Base-by-base conservation (phyloP, 2,797 vertebrate genomes). In the Graptemys geographica region DNA sequence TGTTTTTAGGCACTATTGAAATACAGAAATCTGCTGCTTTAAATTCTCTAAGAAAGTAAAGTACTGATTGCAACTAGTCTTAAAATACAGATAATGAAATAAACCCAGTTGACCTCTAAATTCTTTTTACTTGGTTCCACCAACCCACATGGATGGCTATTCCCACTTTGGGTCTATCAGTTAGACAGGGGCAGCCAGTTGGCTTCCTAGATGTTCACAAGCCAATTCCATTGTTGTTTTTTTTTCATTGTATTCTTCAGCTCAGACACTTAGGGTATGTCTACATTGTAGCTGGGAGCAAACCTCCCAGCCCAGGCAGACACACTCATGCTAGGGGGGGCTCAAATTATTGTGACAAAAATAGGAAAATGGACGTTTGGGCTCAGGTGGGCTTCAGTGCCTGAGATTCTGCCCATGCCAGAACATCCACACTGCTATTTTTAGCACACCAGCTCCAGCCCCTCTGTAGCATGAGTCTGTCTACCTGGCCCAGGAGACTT, bases 11-110 rank as follows among this genome's bases (percentile, higher is more conserved):
- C 96, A 19, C 91, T 79, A 52, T 78, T 0, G n/a, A 95, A 95
- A 93, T 18, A 81, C 85, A 72, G 84, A 96, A 95, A 92, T 90
- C 91, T 88, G 93, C 94, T 69, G 78, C 84, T 94, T 95, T 95
- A 83, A 15, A 76, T n/a, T 85, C 83, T 93, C 83, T 53, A 37
- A 83, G 84, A 51, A 5, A 5, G 83, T 72, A 41, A 93, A 86
- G 76, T 1, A 15, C 15, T 7, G n/a, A 89, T 11, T 6, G 86
- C 74, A 62, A 59, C 33, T 69, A 31, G 51, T 69, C 90, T 65
- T n/a, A 28, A 27, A 6, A 6, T 8, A 33, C 55, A 25, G 81
- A 31, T 41, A 74, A 6, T 10, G 51, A 49, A 65, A 44, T 2
- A 86, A 59, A 37, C 1, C 74, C 37, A 1, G 3, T 28, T 79